A percentile compares a stretch with the other conserved stretches of the same genome.
phyloP scores from a whole-genome alignment of 2,113 vertebrate species.

The Murina feae region DNA sequence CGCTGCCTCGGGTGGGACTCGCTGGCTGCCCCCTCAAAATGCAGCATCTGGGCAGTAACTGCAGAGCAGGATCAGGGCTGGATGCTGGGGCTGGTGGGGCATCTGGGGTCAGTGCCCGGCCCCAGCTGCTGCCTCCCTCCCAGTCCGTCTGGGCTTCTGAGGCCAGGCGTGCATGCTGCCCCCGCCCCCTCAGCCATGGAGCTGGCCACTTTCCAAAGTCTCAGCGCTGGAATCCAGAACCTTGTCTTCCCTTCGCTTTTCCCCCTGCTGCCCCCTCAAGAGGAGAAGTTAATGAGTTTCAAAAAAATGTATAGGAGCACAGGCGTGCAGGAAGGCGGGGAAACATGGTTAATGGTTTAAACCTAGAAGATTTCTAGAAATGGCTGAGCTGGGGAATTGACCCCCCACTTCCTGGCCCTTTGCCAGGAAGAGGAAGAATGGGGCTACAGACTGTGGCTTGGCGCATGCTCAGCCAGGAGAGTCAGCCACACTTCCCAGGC shows the following conservation, averaged over 20 bases:
- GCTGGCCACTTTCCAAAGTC: slow-evolving; percentile 52
- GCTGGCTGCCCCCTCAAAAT: neutral
- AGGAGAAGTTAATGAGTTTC: neutral
- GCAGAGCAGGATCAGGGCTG: neutral
- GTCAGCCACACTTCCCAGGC: neutral
- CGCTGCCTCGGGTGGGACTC: neutral
- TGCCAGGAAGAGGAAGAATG: neutral
- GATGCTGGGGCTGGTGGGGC: neutral
- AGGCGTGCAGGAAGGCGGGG: neutral
- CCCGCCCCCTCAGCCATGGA: neutral
- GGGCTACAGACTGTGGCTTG: neutral
- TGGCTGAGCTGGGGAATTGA: slow-evolving; percentile 34
- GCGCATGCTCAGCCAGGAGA: neutral
- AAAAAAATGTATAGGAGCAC: neutral
- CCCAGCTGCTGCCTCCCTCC: fast-evolving
- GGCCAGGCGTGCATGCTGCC: neutral
- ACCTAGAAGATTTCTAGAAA: slow-evolving; percentile 61
- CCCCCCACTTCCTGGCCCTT: slow-evolving; percentile 31
- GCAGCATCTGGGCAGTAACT: neutral
- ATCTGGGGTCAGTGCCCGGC: neutral
- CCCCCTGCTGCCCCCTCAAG: neutral
- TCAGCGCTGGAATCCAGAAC: slow-evolving; percentile 32
- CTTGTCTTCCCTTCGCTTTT: neutral
- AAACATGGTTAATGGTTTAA: slow-evolving; percentile 33
- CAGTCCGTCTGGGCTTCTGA: neutral